These are phyloP conservation scores for Sminthurinus aureus DNA, from an alignment of 2,888 invertebrate genomes.

Conservation along the genomic window DNA sequence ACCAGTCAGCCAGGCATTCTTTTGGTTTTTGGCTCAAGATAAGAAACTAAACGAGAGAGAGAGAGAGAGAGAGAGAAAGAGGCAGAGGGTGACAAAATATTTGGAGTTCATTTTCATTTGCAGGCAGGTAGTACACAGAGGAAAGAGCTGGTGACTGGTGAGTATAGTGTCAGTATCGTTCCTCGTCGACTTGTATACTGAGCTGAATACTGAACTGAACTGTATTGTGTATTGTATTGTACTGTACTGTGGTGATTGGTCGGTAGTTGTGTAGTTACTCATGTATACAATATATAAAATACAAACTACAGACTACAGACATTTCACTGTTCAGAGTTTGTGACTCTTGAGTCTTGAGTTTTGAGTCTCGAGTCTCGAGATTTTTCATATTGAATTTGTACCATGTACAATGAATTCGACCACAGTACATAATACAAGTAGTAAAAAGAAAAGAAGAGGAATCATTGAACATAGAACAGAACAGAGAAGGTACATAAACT, in stretches of 20 bases:
- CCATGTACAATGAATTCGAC: not conserved
- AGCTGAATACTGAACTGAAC: not conserved
- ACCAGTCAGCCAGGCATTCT: conserved; percentile 19
- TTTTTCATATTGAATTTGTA: not conserved
- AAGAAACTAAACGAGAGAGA: not conserved
- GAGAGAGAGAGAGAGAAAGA: not conserved
- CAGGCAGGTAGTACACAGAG: conserved; percentile 8
- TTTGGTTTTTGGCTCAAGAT: conserved; percentile 15
- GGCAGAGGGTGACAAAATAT: conserved; percentile 39
- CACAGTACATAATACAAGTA: not conserved
- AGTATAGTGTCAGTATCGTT: not conserved
- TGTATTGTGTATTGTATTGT: not conserved
- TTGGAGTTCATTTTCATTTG: conserved; percentile 32
- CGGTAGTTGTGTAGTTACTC: no score
- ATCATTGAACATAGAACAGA: no score
- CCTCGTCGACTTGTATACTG: not conserved
- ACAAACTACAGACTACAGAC: not conserved
- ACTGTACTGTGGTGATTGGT: no score
- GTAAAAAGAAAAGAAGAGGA: no score
- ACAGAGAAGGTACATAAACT: no score
- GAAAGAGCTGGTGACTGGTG: no score
- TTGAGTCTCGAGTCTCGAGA: not conserved
- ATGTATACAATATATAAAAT: no score
- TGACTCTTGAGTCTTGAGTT: not conserved
- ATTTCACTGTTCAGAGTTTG: not conserved